These are phyloP conservation scores for Papilio helenus DNA, from an alignment of 1,140 invertebrate genomes.

Conservation along the genomic window DNA sequence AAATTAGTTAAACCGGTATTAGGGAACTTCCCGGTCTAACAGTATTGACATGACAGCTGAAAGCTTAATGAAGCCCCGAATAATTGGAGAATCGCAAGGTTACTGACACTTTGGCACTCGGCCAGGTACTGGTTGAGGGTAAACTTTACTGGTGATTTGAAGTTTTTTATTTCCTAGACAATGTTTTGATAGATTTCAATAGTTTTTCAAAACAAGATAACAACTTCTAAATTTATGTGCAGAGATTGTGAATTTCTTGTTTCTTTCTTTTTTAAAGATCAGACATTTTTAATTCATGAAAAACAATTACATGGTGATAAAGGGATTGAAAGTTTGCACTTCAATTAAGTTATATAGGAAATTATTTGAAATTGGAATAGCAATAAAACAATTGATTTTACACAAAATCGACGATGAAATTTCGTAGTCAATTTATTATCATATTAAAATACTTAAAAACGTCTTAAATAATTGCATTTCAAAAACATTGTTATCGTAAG, in stretches of 20 bases:
- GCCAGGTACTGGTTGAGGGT: not conserved
- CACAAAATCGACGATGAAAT: not conserved
- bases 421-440: not conserved
- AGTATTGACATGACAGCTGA: constrained; percentile 18
- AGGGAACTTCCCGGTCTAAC: not conserved
- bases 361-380: no score
- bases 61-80: constrained; percentile 16
- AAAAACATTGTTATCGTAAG: not conserved
- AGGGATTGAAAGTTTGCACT: no score
- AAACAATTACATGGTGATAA: no score
- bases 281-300: no score
- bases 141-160: not conserved
- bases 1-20: not conserved
- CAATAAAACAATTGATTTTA: no score
- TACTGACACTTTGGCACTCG: constrained; percentile 16
- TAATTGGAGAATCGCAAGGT: constrained; percentile 25
- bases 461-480: not conserved
- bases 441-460: not conserved
- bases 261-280: no score
- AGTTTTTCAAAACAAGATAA: not conserved
- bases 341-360: no score
- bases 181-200: not conserved
- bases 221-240: no score
- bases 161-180: not conserved
- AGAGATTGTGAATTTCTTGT: no score